These are phyloP conservation scores for Hylia prasina DNA, from an alignment of 2,113 vertebrate genomes.

Conservation along the genomic window DNA sequence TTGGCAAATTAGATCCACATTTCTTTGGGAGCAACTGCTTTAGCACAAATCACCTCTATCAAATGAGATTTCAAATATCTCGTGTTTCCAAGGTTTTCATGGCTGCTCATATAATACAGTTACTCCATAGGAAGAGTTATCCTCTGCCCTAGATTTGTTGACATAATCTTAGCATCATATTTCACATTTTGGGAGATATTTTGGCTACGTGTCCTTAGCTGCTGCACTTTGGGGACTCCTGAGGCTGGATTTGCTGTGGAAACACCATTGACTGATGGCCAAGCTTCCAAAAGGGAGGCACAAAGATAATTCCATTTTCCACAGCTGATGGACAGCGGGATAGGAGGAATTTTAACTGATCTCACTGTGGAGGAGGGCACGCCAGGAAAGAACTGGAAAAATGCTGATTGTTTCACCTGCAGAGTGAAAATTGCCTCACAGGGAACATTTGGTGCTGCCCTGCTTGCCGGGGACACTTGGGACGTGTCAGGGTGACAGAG, in stretches of 20 bases:
- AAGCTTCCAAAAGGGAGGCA: background rate
- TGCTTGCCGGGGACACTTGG: background rate
- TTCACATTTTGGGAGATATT: background rate
- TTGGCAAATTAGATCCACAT: constrained; percentile 7
- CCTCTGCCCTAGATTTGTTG: background rate
- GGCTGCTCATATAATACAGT: background rate
- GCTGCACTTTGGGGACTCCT: background rate
- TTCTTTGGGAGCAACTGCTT: constrained; percentile 12
- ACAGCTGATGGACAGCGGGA: background rate
- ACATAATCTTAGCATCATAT: background rate
- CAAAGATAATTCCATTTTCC: background rate
- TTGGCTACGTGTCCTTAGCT: background rate
- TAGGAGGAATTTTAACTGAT: background rate
- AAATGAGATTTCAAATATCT: constrained; percentile 28
- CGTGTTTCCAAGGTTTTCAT: background rate
- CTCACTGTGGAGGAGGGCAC: background rate
- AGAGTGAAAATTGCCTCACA: background rate
- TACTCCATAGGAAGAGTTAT: background rate
- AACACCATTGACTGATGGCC: background rate
- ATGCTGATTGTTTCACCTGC: background rate
- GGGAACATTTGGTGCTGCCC: background rate
- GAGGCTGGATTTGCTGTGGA: background rate
- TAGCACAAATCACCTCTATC: background rate
- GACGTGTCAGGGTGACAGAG: background rate
- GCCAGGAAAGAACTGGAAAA: background rate